A percentile compares a stretch with the other conserved stretches of the same genome.
phyloP scores from a whole-genome alignment of 1,140 invertebrate species.

The Drosophila nikananu region DNA sequence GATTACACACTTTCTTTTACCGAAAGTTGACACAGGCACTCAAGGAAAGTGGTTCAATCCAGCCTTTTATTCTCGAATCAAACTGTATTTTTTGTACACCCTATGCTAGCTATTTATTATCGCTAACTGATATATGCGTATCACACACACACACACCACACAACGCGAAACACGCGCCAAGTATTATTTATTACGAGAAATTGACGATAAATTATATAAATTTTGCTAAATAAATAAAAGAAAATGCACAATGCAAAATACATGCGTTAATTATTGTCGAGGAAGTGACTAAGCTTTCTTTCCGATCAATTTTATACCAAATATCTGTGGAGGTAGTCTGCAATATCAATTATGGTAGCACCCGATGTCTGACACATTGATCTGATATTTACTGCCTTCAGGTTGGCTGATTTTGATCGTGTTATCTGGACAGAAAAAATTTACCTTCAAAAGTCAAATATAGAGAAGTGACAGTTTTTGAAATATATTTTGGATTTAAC shows the following conservation, averaged over 20 bases:
- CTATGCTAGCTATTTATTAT: conserved; percentile 73
- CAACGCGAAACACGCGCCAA: conserved; percentile 59
- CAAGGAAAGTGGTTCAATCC: conserved; percentile 13
- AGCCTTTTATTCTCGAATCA: conserved; percentile 52
- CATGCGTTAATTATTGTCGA: background rate
- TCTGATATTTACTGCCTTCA: background rate
- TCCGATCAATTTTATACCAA: background rate
- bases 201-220: conserved; percentile 45
- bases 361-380: background rate
- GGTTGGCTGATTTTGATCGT: background rate
- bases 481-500: background rate
- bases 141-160: conserved; percentile 49
- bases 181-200: conserved; percentile 76
- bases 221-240: conserved; percentile 55
- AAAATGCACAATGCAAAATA: conserved; percentile 56
- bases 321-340: background rate
- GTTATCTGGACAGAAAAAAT: background rate
- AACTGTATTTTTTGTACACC: conserved; percentile 67
- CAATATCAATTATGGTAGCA: background rate
- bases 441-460: background rate
- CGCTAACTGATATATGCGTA: conserved; percentile 55
- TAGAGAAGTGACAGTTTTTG: background rate
- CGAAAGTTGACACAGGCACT: conserved; percentile 5
- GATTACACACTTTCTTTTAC: conserved; percentile 10
- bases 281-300: background rate